A percentile compares a stretch with the other conserved stretches of the same genome.
These are phyloP conservation scores for Panzeria rudis DNA, from an alignment of 2,888 invertebrate genomes.

Conservation along the genomic window DNA sequence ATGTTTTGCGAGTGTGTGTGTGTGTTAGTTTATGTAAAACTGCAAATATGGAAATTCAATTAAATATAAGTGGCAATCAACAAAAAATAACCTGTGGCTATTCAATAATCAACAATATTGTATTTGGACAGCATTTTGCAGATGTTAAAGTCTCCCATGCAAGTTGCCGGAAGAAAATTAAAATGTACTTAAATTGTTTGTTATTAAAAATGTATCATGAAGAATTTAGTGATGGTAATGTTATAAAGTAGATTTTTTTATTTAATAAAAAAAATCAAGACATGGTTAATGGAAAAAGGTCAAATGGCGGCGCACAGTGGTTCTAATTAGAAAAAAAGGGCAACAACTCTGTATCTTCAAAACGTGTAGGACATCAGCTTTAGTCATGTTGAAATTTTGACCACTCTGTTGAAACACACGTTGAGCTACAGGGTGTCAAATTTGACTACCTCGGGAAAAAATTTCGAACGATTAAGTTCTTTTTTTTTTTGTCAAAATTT, in stretches of 20 bases:
- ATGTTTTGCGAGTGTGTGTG: neutral
- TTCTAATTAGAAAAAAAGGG: too few species aligned
- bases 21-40: neutral
- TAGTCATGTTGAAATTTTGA: too few species aligned
- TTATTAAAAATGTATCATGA: constrained; percentile 22
- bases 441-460: too few species aligned
- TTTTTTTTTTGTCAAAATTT: too few species aligned
- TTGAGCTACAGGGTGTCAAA: too few species aligned
- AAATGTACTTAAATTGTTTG: constrained; percentile 8
- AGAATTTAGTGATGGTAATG: neutral
- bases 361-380: too few species aligned
- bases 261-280: too few species aligned
- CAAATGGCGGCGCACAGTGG: too few species aligned
- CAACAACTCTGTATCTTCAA: too few species aligned
- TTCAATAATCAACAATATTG: constrained; percentile 45
- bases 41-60: constrained; percentile 33
- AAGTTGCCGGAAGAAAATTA: constrained; percentile 22
- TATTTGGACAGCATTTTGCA: constrained; percentile 27
- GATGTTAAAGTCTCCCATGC: neutral
- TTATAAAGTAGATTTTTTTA: neutral
- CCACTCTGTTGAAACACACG: too few species aligned
- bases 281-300: too few species aligned
- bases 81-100: constrained; percentile 28
- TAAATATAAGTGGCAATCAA: constrained; percentile 28
- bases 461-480: too few species aligned